Base-by-base conservation (phyloP, 1,140 invertebrate genomes). In the Lucilia sericata region DNA sequence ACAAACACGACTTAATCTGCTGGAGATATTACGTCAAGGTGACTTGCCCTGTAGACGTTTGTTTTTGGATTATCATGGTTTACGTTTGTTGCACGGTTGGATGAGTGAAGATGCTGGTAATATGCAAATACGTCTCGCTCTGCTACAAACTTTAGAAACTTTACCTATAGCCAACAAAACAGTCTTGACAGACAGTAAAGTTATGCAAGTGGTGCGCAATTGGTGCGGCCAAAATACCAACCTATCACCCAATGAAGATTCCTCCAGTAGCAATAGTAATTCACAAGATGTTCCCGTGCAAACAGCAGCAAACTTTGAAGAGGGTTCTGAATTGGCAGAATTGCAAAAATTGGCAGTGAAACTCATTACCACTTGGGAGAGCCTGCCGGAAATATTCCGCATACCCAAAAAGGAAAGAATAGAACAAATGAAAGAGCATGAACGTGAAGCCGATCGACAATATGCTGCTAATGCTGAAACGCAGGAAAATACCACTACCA, bases 341-440 rank as follows among this genome's bases (percentile, higher is more conserved):
- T 14, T 87, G 12, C 83, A 85, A 74, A 84, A 86, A 60, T 36
- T 85, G 13, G 84, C 86, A 65, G 5, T 55, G 21, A 85, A 86
- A 55, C 21, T 91, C 8, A 70, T 89, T 0, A 81, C 83, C 0
- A 87, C 86, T 9, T 91, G 90, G 90, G 85, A 86, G 30, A 82
- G 86, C 0, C 85, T 92, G 42, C 90, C 93, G 85, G 93, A 94
- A 86, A 94, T 96, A 25, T 99, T 98, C 89, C 94, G 96, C 91
- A 99, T 99, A 88, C 98, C 98, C 12, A 98, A 98, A 91, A 98
- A 98, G 87, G 96, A 98, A 88, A 93, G 97, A 76, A 95, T 98
- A 75, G 96, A 98, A 88, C 96, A 97, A 90, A 97, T 97, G 96
- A 97, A 97, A 88, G 96, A 98, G 88, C 97, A 98, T 88, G 97